These are phyloP conservation scores for Philopotamus ludificatus DNA, from an alignment of 1,140 invertebrate species.

Conservation along the genomic window DNA sequence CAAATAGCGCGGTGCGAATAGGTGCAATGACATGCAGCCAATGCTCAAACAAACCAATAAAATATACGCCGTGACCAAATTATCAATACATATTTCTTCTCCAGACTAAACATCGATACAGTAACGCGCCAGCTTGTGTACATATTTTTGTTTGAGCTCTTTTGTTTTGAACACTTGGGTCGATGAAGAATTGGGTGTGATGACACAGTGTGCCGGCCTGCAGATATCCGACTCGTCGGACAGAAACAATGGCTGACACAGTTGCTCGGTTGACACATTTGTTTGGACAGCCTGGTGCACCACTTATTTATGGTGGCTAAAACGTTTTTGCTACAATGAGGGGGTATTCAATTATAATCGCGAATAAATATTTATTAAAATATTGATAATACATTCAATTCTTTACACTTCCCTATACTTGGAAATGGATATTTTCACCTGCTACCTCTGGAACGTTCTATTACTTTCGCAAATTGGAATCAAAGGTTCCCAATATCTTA, in stretches of 20 bases:
- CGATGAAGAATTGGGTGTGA: background rate
- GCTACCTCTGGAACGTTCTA: no score
- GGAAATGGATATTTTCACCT: no score
- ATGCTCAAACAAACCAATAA: background rate
- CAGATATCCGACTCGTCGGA: background rate
- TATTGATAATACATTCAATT: background rate
- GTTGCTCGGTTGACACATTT: background rate
- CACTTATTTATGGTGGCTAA: background rate
- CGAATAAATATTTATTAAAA: background rate
- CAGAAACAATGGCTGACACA: background rate
- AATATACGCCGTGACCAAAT: background rate
- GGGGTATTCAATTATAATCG: background rate
- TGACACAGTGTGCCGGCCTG: background rate
- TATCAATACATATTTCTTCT: background rate
- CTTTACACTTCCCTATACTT: no score
- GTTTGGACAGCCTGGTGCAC: background rate
- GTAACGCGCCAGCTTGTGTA: background rate
- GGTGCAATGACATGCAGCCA: background rate
- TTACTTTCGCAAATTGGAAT: no score
- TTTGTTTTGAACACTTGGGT: background rate
- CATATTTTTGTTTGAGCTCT: background rate
- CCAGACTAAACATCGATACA: background rate
- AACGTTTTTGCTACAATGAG: background rate
- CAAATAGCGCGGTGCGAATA: background rate
- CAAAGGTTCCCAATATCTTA: no score